Base-by-base conservation (phyloP, 1,140 invertebrate species). In the Drosophila nigrodunni region DNA sequence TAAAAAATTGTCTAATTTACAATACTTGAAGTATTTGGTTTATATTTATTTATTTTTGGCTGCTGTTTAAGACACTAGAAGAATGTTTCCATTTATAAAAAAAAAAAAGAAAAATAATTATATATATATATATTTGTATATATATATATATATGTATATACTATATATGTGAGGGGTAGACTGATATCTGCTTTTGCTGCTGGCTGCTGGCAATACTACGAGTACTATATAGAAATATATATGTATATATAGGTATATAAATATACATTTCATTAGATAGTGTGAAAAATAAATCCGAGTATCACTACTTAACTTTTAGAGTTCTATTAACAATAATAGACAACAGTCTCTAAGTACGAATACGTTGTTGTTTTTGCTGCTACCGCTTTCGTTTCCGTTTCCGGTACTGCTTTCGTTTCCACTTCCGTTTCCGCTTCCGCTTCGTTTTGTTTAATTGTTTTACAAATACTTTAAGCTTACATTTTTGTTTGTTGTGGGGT, bases 341-440 rank as follows among this genome's bases (percentile, higher is more conserved):
- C 86, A 89, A 89, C 85, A 89, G 85, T 89, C 85, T 89, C 85
- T 89, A 89, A 89, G 85, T 89, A 89, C 85, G 85, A 89, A 89
- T 89, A 89, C 85, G 78, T 89, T 89, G 85, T 89, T 89, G 77
- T 80, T 85, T 11, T n/a, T 43, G 39, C 52, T 79, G 39, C 50
- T 78, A 58, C 41, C 65, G 21, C 47, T 47, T 67, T 34, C 15
- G 34, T 10, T 44, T 44, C 25, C 10, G 13, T 18, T 57, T 71
- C 50, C 34, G 65, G 35, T 55, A 37, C n/a, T 30, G 25, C 25
- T 30, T 30, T 69, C 64, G 7, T 62, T 60, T n/a, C 5, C 55
- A 21, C 25, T 52, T 52, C 49, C 10, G 7, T 10, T 11, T 55
- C 2, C 37, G 13, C 7, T 21, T 21, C 18, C 18, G 18, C 25